These are phyloP conservation scores for Corythornis vintsioides DNA, from an alignment of 2,113 vertebrate genomes.

Conservation along the genomic window DNA sequence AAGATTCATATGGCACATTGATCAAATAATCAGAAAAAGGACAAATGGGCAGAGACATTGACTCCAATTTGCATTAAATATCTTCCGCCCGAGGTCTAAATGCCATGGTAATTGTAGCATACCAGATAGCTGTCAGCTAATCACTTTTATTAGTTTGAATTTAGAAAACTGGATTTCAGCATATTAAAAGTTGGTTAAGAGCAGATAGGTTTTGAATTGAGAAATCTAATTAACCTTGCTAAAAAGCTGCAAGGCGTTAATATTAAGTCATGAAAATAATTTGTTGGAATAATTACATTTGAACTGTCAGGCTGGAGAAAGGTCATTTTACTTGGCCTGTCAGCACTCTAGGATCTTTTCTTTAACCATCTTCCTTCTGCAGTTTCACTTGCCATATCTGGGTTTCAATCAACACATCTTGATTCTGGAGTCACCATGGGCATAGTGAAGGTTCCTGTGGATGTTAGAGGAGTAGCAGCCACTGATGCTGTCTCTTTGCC, in stretches of 20 bases:
- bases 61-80: conserved; percentile 58
- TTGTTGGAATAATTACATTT: conserved; percentile 73
- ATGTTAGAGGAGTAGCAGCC: neutral
- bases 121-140: conserved; percentile 71
- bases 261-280: conserved; percentile 75
- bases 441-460: neutral
- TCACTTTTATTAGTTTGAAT: conserved; percentile 76
- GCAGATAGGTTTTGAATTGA: conserved; percentile 72
- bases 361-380: neutral
- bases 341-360: neutral
- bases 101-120: conserved; percentile 50
- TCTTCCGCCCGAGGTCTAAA: conserved; percentile 57
- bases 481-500: neutral
- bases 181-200: conserved; percentile 73
- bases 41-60: conserved; percentile 62
- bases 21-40: conserved; percentile 54
- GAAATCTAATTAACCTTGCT: conserved; percentile 76
- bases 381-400: neutral
- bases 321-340: conserved; percentile 50
- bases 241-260: conserved; percentile 70
- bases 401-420: neutral
- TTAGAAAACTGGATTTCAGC: conserved; percentile 70
- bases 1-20: conserved; percentile 50
- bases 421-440: neutral
- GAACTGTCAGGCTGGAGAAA: conserved; percentile 63